Base-by-base conservation (phyloP, 2,888 invertebrate species). In the Drosophila kuntzei region DNA sequence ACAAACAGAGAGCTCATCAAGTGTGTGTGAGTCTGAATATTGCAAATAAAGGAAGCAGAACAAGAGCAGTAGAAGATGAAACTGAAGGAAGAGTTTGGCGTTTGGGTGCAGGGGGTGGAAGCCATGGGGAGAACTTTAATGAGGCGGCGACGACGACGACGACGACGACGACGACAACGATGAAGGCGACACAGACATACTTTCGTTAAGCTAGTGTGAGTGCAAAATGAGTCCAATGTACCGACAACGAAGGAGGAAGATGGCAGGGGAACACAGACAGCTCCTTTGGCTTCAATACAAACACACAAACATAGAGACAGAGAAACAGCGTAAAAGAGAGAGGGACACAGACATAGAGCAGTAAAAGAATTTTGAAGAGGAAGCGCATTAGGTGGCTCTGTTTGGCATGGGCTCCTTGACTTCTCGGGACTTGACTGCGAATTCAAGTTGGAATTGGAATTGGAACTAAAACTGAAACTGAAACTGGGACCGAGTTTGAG, bases 21-120 rank as follows among this genome's bases (percentile, higher is more conserved):
- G 27, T 20, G n/a, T 63, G 58, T 51, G 9, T n/a, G 58, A 44
- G 65, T 55, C 43, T 77, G 70, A 79, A 75, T 76, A 76, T 75
- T 75, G 86, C 81, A 79, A 79, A 86, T 87, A 79, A 84, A 85
- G 89, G 87, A 84, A 88, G 81, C 84, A 87, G 84, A 85, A 84
- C 79, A 69, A 78, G 80, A 87, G 85, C 78, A 78, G 68, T 59
- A 69, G 80, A 64, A 72, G 63, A 72, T 58, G 62, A 64, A 68
- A 64, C 68, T 75, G 83, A 82, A 85, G 87, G 87, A 88, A 88
- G 87, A 85, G 87, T 87, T 83, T 87, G 82, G 76, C 76, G 75
- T 70, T 83, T 12, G 16, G 41, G 18, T 14, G 64, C 44, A 14
- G 68, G 1, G 16, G 44, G 59, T 39, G 61, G 44, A 59, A 50